Base-by-base conservation (phyloP, 2,113 vertebrate species). In the Sminthopsis crassicaudata region DNA sequence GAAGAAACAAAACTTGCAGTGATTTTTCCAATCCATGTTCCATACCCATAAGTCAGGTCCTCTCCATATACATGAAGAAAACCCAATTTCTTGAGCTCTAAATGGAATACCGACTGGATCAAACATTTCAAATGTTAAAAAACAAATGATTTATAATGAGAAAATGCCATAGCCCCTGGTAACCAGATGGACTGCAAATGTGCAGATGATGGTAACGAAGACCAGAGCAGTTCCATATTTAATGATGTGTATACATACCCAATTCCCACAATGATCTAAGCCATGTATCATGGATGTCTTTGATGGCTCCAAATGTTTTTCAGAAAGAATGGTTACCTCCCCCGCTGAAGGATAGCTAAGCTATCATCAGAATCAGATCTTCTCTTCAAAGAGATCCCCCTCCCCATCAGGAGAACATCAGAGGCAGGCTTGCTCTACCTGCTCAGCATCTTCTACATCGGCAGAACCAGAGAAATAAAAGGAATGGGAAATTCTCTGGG, bases 171-270 rank as follows among this genome's bases (percentile, higher is more conserved):
- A 84, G 67, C 1, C 67, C 67, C 89, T 90, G 46, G 46, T 90
- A 46, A 90, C 46, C 89, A 90, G 89, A 90, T 90, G 89, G 89
- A 26, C 27, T 90, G 89, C 89, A 90, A 90, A 51, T 90, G 48
- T 90, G 46, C 14, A 27, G 89, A 25, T 90, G 89, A 30, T 30
- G 48, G 3, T 90, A 90, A 90, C 51, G 48, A 90, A 90, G 26
- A 50, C 89, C 89, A 48, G 89, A 14, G 51, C 46, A 48, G 25
- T 19, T 48, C 46, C 46, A 30, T 90, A 8, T 90, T 90, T 90
- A 48, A 25, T 90, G 89, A 50, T 90, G 22, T 14, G 50, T 46
- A 90, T 27, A 27, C 46, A 90, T 90, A 27, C 46, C 48, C 46
- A 2, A 27, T 90, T 30, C 7, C 25, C 89, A 50, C 27, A 90